These are phyloP conservation scores for Oryzias woworae DNA, from an alignment of 2,113 vertebrate genomes.

Conservation along the genomic window DNA sequence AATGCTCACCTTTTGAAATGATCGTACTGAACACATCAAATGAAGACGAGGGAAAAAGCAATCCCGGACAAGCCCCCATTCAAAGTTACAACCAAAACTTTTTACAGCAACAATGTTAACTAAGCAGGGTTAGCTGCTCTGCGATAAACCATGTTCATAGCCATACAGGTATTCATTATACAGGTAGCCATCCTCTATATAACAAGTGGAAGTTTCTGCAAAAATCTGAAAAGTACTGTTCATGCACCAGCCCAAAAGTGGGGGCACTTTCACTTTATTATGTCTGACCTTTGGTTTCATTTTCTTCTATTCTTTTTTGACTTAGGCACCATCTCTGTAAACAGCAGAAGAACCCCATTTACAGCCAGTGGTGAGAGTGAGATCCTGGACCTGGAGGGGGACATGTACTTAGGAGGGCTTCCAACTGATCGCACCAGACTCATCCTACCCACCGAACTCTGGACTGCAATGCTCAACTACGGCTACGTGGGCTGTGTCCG, in stretches of 20 bases:
- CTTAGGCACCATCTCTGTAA: slow-evolving; percentile 96
- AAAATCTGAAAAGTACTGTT: no score
- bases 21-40: no score
- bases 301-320: not conserved
- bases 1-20: no score
- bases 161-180: no score
- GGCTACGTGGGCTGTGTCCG: slow-evolving; percentile 97
- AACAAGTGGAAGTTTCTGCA: no score
- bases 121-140: no score
- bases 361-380: slow-evolving; percentile 97
- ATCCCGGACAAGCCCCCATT: no score
- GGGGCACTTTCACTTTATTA: not conserved
- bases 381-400: slow-evolving; percentile 95
- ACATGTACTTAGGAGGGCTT: slow-evolving; percentile 96
- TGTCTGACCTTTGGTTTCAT: not conserved
- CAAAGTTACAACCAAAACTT: no score
- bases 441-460: slow-evolving; percentile 95
- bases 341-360: slow-evolving; percentile 94
- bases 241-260: not conserved
- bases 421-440: slow-evolving; percentile 89
- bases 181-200: no score
- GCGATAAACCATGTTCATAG: no score
- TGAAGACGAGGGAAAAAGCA: no score
- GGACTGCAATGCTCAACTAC: slow-evolving; percentile 98
- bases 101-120: no score